A percentile compares a stretch with the other conserved stretches of the same genome.
Conservation (phyloP, 2,113 vertebrate genomes). For the Megaceryle torquata region DNA sequence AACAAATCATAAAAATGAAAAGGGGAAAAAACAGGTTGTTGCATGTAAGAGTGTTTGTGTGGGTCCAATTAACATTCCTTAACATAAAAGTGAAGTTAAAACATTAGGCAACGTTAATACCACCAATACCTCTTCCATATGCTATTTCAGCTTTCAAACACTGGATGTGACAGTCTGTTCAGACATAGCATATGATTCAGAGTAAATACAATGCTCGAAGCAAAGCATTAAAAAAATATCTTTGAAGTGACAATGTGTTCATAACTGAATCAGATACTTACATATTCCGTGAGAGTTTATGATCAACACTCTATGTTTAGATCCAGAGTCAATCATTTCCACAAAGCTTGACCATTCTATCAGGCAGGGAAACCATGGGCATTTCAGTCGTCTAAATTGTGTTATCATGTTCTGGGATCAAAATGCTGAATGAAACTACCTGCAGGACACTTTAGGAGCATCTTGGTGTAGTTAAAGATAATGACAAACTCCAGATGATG, state of each 20-base stretch:
- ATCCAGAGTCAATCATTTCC: neutral
- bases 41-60: neutral
- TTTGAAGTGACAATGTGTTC: conserved; percentile 14
- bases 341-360: neutral
- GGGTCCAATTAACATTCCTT: conserved; percentile 38
- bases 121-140: conserved; percentile 17
- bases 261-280: neutral
- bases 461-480: neutral
- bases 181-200: neutral
- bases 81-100: conserved; percentile 32
- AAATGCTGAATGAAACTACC: neutral
- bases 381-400: neutral
- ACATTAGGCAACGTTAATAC: conserved; percentile 2
- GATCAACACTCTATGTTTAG: neutral
- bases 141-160: conserved; percentile 10
- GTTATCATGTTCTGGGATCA: rapidly evolving
- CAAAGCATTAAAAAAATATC: neutral
- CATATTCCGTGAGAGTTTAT: neutral
- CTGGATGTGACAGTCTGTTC: neutral
- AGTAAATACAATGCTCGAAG: neutral
- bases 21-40: neutral
- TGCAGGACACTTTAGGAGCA: neutral
- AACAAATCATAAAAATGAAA: neutral
- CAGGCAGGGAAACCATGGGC: neutral
- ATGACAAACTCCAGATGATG: neutral